Percentiles rank a stretch among this genome's conserved stretches.
These are phyloP conservation scores for Brienomyrus longianalis DNA, from an alignment of 2,113 vertebrate genomes.

Conservation along the genomic window DNA sequence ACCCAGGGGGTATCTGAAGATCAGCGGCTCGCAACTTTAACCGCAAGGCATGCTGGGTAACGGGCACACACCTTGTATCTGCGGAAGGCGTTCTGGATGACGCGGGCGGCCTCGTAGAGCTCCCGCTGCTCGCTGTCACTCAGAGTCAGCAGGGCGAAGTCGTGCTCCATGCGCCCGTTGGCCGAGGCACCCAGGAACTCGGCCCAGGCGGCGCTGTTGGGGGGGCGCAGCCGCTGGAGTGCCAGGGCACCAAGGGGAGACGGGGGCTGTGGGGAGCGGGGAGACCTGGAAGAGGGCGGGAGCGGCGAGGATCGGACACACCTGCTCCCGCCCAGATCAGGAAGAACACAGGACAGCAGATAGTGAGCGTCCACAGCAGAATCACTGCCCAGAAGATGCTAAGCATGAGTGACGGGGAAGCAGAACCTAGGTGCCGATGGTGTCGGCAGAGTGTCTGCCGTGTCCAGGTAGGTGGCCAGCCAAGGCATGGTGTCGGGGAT, in stretches of 20 bases:
- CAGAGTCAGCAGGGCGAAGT: slow-evolving; percentile 85
- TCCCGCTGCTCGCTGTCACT: slow-evolving; percentile 90
- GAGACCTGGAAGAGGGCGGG: slow-evolving; percentile 37
- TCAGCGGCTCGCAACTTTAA: neutral
- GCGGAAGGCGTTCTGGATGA: slow-evolving; percentile 90
- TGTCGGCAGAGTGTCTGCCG: slow-evolving; percentile 63
- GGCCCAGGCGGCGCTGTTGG: slow-evolving; percentile 79
- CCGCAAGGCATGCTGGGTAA: slow-evolving; percentile 18
- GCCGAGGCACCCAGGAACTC: slow-evolving; percentile 82
- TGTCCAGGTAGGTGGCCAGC: slow-evolving; percentile 81
- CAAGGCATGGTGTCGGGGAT: slow-evolving; percentile 77
- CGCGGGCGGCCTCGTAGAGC: slow-evolving; percentile 86
- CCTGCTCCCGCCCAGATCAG: slow-evolving; percentile 21
- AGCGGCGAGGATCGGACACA: slow-evolving; percentile 34
- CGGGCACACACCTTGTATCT: slow-evolving; percentile 76
- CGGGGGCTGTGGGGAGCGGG: slow-evolving; percentile 42
- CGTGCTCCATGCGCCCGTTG: slow-evolving; percentile 81
- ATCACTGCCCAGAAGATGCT: neutral
- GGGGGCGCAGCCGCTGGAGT: slow-evolving; percentile 76
- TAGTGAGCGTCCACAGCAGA: neutral
- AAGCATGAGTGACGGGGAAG: neutral
- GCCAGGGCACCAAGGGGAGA: slow-evolving; percentile 65
- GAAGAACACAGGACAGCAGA: neutral
- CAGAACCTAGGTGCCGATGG: slow-evolving; percentile 60
- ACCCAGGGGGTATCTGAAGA: neutral